Percentiles rank a stretch among this genome's conserved stretches.
Conservation (phyloP, 1,140 invertebrate genomes). For the Schmidtea mediterranea region DNA sequence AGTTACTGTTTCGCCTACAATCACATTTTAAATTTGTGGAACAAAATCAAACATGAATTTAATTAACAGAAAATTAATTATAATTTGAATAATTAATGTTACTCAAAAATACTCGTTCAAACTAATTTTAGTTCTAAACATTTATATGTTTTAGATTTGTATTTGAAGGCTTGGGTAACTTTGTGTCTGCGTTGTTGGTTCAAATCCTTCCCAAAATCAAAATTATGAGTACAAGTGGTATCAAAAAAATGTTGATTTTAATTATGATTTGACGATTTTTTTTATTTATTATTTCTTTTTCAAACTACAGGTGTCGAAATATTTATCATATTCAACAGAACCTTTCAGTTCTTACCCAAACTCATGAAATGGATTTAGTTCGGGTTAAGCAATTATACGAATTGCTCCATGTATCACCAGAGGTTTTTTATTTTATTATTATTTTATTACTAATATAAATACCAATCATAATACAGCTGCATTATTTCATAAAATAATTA, state of each 20-base stretch:
- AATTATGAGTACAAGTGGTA: neutral
- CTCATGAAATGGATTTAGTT: neutral
- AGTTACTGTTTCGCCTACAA: too few species aligned
- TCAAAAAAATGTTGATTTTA: constrained; percentile 1
- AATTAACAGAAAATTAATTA: too few species aligned
- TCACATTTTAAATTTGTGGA: too few species aligned
- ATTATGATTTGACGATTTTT: neutral
- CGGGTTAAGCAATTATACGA: constrained; percentile 4
- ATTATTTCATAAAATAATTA: too few species aligned
- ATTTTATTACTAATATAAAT: too few species aligned
- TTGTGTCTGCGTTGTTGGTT: neutral
- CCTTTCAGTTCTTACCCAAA: neutral
- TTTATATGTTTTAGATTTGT: constrained; percentile 1
- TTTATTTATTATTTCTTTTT: neutral
- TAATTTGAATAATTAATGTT: too few species aligned
- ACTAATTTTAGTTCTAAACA: too few species aligned
- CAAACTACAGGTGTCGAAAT: neutral
- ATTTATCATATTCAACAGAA: neutral
- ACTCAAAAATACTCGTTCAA: too few species aligned
- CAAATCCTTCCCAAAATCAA: neutral
- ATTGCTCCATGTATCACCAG: constrained; percentile 1
- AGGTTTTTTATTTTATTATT: neutral
- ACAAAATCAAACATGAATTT: too few species aligned
- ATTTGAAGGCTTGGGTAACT: neutral
- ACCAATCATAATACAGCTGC: too few species aligned